These are phyloP conservation scores for Acrocephalus kingi DNA, from an alignment of 2,113 vertebrate species.

Conservation along the genomic window DNA sequence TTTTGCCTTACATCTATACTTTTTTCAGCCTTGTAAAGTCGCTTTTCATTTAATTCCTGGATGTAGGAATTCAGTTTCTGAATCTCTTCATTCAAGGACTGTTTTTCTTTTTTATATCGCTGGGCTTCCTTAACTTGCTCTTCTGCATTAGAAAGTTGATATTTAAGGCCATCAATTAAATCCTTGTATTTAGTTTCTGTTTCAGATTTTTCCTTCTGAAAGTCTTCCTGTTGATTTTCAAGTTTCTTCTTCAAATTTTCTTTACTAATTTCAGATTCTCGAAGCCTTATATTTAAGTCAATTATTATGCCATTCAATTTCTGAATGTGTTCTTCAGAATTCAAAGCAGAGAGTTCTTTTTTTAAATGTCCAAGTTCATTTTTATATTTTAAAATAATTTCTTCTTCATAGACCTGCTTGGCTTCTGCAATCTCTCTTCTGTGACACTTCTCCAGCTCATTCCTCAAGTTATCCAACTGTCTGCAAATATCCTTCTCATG, in stretches of 20 bases:
- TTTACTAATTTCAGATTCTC: conserved; percentile 32
- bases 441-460: conserved; percentile 59
- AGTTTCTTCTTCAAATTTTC: conserved; percentile 62
- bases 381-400: conserved; percentile 37
- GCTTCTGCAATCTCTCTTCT: conserved; percentile 21
- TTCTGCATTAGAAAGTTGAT: conserved; percentile 58
- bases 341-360: neutral
- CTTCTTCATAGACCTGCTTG: conserved; percentile 1
- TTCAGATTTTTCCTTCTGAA: conserved; percentile 65
- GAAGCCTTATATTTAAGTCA: conserved; percentile 47
- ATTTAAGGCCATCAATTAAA: conserved; percentile 62
- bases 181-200: conserved; percentile 64
- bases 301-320: conserved; percentile 49
- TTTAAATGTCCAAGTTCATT: conserved; percentile 38
- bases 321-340: conserved; percentile 36
- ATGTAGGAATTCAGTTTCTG: conserved; percentile 48
- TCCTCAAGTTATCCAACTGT: conserved; percentile 62
- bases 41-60: conserved; percentile 66
- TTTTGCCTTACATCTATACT: neutral
- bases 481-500: conserved; percentile 4
- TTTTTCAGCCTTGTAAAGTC: conserved; percentile 52
- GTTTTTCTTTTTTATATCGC: conserved; percentile 75
- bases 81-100: conserved; percentile 74
- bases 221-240: conserved; percentile 63
- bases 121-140: conserved; percentile 69